These are phyloP conservation scores for Diplolepis rosae DNA, from an alignment of 2,888 invertebrate genomes.

Conservation along the genomic window DNA sequence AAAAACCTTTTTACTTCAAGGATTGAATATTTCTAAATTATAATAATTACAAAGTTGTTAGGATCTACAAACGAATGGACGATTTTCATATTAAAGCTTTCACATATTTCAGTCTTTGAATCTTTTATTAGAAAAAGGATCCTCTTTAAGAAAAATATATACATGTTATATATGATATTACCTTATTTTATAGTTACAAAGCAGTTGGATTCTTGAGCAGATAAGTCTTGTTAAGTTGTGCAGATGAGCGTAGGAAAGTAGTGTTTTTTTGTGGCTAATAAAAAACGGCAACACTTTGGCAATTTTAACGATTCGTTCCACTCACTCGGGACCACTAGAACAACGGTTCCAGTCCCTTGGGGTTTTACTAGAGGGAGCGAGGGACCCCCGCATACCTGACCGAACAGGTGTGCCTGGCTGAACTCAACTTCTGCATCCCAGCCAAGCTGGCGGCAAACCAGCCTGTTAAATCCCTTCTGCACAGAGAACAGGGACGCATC, in stretches of 20 bases:
- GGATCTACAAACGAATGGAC: too few species aligned
- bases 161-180: too few species aligned
- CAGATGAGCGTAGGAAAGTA: background rate
- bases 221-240: background rate
- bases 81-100: too few species aligned
- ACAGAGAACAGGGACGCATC: conserved; percentile 13
- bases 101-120: too few species aligned
- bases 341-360: conserved; percentile 8
- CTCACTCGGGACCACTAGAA: conserved; percentile 19
- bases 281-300: conserved; percentile 8
- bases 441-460: conserved; percentile 21
- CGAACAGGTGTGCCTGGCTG: conserved; percentile 19
- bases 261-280: background rate
- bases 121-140: too few species aligned
- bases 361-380: conserved; percentile 16
- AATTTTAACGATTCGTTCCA: conserved; percentile 15
- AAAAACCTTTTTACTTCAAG: too few species aligned
- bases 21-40: too few species aligned
- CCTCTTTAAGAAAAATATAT: too few species aligned
- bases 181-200: background rate
- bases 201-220: background rate
- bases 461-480: conserved; percentile 17
- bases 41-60: too few species aligned
- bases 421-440: conserved; percentile 19
- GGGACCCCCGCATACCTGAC: conserved; percentile 19